These are phyloP conservation scores for Aromia moschata DNA, from an alignment of 2,888 invertebrate species.

Conservation along the genomic window DNA sequence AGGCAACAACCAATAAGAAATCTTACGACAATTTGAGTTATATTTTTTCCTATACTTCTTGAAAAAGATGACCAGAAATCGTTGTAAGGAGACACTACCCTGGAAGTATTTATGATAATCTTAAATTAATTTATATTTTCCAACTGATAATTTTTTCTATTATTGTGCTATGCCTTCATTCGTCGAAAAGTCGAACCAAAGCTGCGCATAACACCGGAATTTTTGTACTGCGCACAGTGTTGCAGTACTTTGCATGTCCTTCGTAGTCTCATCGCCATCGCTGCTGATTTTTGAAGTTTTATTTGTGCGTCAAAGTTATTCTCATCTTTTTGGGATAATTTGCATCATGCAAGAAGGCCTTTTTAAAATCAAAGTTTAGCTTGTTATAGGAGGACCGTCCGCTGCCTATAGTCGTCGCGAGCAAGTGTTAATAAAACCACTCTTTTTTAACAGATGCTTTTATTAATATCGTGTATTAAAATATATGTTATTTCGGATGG, in stretches of 20 bases:
- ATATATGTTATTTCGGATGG: slow-evolving; percentile 24
- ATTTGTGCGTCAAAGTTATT: slow-evolving; percentile 29
- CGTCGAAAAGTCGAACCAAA: no score
- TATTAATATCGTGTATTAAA: slow-evolving; percentile 28
- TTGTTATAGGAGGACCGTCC: background rate
- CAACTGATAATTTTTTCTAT: no score
- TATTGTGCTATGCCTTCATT: no score
- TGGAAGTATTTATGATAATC: no score
- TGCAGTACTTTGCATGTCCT: slow-evolving; percentile 42
- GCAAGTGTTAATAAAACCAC: slow-evolving; percentile 12
- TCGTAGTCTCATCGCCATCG: slow-evolving; percentile 42
- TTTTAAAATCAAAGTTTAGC: background rate
- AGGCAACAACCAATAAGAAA: slow-evolving; percentile 4
- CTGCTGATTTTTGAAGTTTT: slow-evolving; percentile 44
- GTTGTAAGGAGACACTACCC: no score
- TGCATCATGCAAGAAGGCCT: background rate
- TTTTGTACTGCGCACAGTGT: slow-evolving; percentile 49
- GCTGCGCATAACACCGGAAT: background rate
- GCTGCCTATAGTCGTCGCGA: background rate
- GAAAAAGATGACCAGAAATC: no score
- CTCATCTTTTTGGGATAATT: slow-evolving; percentile 11
- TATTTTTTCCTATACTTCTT: background rate
- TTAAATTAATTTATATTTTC: no score
- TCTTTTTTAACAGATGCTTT: slow-evolving; percentile 35
- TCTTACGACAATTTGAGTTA: no score